These are phyloP conservation scores for Venustoraphidia nigricollis DNA, from an alignment of 2,888 invertebrate genomes.

Conservation along the genomic window DNA sequence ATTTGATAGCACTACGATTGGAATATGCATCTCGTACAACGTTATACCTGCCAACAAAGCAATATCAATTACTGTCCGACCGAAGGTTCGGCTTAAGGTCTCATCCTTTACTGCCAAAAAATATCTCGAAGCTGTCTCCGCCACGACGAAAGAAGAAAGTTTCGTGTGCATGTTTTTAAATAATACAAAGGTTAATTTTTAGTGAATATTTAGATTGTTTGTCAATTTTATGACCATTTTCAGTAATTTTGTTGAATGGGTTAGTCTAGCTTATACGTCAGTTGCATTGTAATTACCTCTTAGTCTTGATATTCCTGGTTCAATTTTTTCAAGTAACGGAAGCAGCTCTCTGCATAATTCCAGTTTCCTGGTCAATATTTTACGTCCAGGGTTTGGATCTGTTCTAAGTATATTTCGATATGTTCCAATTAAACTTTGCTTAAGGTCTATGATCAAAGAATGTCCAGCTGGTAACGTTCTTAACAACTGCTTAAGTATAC, in stretches of 20 bases:
- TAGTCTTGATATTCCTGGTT: slow-evolving; percentile 54
- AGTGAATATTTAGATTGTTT: too few species aligned
- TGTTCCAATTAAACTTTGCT: slow-evolving; percentile 47
- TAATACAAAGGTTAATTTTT: slow-evolving; percentile 1
- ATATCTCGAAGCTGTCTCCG: too few species aligned
- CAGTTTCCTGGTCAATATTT: slow-evolving; percentile 44
- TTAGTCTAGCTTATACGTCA: too few species aligned
- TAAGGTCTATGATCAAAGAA: slow-evolving; percentile 48
- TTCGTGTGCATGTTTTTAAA: slow-evolving; percentile 3
- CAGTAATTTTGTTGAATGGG: too few species aligned
- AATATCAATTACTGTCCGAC: background rate
- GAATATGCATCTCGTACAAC: slow-evolving; percentile 58
- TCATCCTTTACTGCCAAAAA: too few species aligned
- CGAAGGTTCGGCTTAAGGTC: background rate
- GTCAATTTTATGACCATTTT: too few species aligned
- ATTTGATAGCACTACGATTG: slow-evolving; percentile 47
- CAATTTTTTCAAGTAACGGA: slow-evolving; percentile 44
- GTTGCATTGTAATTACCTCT: slow-evolving; percentile 32
- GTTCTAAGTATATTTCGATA: slow-evolving; percentile 20
- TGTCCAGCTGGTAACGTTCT: slow-evolving; percentile 48
- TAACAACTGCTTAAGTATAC: slow-evolving; percentile 30
- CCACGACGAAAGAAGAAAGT: too few species aligned
- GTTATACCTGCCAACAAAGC: slow-evolving; percentile 43
- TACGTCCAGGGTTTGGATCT: slow-evolving; percentile 25
- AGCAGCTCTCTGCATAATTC: slow-evolving; percentile 49